Base-by-base conservation (phyloP, 2,888 invertebrate genomes). In the Drosophila ezoana region DNA sequence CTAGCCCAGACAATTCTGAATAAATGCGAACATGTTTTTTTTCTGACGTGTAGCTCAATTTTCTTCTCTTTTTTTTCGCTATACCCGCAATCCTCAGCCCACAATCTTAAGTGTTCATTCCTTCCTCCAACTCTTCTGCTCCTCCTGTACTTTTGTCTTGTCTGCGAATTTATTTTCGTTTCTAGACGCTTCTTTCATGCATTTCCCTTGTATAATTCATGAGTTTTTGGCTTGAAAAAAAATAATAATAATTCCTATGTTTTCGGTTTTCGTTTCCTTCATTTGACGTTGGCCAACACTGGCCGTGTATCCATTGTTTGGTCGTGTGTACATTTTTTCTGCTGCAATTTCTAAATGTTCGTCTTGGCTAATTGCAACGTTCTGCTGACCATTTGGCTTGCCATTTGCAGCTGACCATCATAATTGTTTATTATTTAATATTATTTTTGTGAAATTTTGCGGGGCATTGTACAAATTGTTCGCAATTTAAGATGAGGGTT, bases 361-460 rank as follows among this genome's bases (percentile, higher is more conserved):
- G 38, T 44, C 59, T 51, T 66, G 72, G 71, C 79, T 82, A 85
- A 82, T 82, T 85, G 79, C 85, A 65, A 20, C 59, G 51, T 58
- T 44, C 23, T 58, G 83, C 58, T 59, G 72, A 54, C 59, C 64
- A 64, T 83, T 81, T 64, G 59, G 45, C 59, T 56, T 49, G 66
- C 69, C 54, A 76, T 49, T 64, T 59, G 72, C 76, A 76, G 76
- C 72, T 76, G 76, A 68, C 72, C 65, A 68, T 76, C 64, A 76
- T 65, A 68, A 68, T 81, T 73, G 51, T 49, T 40, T 28, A 28
- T 28, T 28, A 28, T 28, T 28, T 28, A 28, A 28, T 28, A 28
- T 28, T 18, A 18, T 18, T 13, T 28, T 28, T 8, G 8, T 8
- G 8, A 28, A 47, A 53, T 48, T 49, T 9, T n/a, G n/a, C 48